phyloP scores from a whole-genome alignment of 2,888 invertebrate genomes.

The Pheosia tremula region DNA sequence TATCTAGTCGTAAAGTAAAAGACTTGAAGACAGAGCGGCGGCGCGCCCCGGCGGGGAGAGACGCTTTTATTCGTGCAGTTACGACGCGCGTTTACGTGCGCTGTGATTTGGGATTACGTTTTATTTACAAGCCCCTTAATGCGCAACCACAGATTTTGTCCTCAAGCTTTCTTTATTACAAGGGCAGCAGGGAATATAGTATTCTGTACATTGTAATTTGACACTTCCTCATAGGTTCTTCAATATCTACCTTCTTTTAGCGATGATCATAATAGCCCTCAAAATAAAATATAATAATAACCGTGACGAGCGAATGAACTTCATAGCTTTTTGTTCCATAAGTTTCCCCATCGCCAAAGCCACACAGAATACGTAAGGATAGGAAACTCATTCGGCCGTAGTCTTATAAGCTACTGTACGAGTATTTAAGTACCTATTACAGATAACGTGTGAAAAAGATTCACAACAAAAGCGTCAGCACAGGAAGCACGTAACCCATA shows the following conservation, averaged over 20 bases:
- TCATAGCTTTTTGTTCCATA: too few species aligned
- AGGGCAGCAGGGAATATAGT: background rate
- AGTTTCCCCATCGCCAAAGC: too few species aligned
- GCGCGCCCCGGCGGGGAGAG: background rate
- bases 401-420: background rate
- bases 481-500: background rate
- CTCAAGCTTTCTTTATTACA: background rate
- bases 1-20: background rate
- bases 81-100: constrained; percentile 1
- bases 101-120: constrained; percentile 2
- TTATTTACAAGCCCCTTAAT: constrained; percentile 3
- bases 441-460: background rate
- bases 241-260: background rate
- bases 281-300: too few species aligned
- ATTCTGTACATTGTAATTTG: background rate
- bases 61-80: background rate
- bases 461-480: background rate
- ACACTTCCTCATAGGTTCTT: background rate
- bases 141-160: constrained; percentile 1
- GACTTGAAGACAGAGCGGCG: background rate
- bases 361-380: too few species aligned
- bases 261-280: too few species aligned
- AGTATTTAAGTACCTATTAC: background rate
- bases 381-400: too few species aligned
- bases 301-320: too few species aligned